These are phyloP conservation scores for Chlorops oryzae DNA, from an alignment of 1,140 invertebrate genomes.

Conservation along the genomic window DNA sequence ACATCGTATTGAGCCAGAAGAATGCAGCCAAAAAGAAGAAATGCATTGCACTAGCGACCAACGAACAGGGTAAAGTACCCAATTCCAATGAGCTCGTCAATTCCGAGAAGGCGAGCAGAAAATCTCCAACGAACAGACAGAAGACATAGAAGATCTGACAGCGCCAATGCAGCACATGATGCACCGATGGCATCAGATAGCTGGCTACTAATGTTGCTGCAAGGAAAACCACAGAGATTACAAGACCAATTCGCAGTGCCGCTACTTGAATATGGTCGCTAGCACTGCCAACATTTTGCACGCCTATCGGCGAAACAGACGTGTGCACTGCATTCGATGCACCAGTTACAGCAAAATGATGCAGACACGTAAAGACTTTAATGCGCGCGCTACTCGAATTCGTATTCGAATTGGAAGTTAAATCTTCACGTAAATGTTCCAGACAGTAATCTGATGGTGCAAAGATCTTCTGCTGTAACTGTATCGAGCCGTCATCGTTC, in stretches of 20 bases:
- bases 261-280: conserved; percentile 55
- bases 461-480: conserved; percentile 26
- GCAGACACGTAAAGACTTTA: conserved; percentile 60
- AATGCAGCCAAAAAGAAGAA: conserved; percentile 91
- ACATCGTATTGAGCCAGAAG: conserved; percentile 95
- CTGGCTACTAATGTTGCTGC: conserved; percentile 68
- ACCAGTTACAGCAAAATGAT: conserved; percentile 46
- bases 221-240: conserved; percentile 70
- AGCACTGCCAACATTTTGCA: conserved; percentile 21
- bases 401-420: conserved; percentile 43
- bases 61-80: conserved; percentile 57
- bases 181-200: conserved; percentile 67
- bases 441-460: conserved; percentile 30
- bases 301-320: too few species aligned
- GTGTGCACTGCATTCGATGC: conserved; percentile 5
- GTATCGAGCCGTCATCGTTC: conserved; percentile 16
- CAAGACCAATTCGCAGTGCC: conserved; percentile 66
- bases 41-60: conserved; percentile 77
- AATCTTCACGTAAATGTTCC: conserved; percentile 40
- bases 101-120: conserved; percentile 65
- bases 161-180: conserved; percentile 77
- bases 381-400: conserved; percentile 20
- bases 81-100: conserved; percentile 47
- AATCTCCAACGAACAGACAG: conserved; percentile 69
- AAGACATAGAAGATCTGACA: conserved; percentile 78